These are phyloP conservation scores for Pediacus dermestoides DNA, from an alignment of 2,888 invertebrate species.

Conservation along the genomic window DNA sequence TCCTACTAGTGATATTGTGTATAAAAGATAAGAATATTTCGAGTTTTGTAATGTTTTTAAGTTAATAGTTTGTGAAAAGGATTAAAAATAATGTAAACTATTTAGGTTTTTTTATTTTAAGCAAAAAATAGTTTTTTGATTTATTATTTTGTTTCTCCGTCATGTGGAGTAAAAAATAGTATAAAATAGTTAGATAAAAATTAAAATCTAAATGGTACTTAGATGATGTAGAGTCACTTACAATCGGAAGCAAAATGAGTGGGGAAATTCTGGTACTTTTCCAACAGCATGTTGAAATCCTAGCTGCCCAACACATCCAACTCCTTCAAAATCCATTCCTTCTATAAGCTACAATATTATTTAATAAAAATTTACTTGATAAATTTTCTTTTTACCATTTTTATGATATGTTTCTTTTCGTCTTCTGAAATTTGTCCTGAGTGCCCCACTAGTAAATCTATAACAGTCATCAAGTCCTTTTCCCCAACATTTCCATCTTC, in stretches of 20 bases:
- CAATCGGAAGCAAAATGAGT: conserved; percentile 58
- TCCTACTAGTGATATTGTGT: conserved; percentile 55
- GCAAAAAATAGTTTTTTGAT: too few relatives aligned
- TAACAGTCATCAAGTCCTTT: conserved; percentile 54
- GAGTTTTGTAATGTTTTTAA: too few relatives aligned
- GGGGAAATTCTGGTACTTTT: conserved; percentile 61
- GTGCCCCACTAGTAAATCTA: conserved; percentile 54
- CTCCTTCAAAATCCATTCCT: conserved; percentile 59
- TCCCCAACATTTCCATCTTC: conserved; percentile 59
- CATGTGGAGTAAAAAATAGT: conserved; percentile 1
- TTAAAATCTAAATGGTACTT: conserved; percentile 5
- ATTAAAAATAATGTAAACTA: too few relatives aligned
- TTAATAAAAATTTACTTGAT: conserved; percentile 7
- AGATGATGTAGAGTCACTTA: conserved; percentile 35
- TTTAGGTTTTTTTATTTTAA: too few relatives aligned
- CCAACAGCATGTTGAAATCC: conserved; percentile 62
- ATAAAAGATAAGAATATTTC: conserved; percentile 42
- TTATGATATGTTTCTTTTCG: conserved; percentile 55
- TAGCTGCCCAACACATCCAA: conserved; percentile 55
- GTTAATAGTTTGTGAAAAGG: too few relatives aligned
- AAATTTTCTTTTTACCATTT: conserved; percentile 51
- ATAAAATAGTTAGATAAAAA: too few relatives aligned
- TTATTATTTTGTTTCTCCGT: too few relatives aligned
- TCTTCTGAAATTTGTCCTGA: conserved; percentile 46
- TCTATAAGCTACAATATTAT: conserved; percentile 54